Conservation (phyloP, 2,888 invertebrate genomes). For the Magallana nippona region DNA sequence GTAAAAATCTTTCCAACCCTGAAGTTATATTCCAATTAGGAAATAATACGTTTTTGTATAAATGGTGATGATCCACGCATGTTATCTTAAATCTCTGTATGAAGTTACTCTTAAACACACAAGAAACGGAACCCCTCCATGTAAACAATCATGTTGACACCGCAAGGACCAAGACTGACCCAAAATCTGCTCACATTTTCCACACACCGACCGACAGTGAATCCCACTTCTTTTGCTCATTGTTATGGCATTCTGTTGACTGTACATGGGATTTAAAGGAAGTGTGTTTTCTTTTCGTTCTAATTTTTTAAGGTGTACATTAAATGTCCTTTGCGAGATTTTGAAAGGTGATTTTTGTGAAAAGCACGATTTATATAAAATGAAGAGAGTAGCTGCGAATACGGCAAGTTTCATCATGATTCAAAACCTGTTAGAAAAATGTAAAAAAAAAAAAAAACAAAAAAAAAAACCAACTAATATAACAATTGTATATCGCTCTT, state of each 20-base stretch:
- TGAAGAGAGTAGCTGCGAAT: background rate
- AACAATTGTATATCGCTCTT: too few relatives aligned
- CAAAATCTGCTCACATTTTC: conserved; percentile 16
- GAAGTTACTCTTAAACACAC: background rate
- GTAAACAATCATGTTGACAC: conserved; percentile 1
- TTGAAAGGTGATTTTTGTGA: background rate
- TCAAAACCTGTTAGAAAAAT: background rate
- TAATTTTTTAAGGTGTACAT: background rate
- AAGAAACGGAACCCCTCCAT: background rate
- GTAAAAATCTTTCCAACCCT: too few relatives aligned
- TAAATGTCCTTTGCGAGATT: background rate
- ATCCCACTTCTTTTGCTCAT: conserved; percentile 14
- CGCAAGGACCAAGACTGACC: background rate
- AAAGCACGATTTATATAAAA: background rate
- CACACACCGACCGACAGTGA: conserved; percentile 7
- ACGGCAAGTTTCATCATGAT: background rate
- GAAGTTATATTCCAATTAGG: too few relatives aligned
- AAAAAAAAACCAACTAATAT: too few relatives aligned
- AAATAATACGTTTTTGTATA: too few relatives aligned
- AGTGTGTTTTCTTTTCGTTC: background rate
- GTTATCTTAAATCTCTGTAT: background rate
- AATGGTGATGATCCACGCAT: background rate
- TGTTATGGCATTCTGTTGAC: background rate
- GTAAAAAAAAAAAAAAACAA: too few relatives aligned
- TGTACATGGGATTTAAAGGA: too few relatives aligned